Conservation (phyloP, 2,113 vertebrate genomes). For the Prinia subflava region DNA sequence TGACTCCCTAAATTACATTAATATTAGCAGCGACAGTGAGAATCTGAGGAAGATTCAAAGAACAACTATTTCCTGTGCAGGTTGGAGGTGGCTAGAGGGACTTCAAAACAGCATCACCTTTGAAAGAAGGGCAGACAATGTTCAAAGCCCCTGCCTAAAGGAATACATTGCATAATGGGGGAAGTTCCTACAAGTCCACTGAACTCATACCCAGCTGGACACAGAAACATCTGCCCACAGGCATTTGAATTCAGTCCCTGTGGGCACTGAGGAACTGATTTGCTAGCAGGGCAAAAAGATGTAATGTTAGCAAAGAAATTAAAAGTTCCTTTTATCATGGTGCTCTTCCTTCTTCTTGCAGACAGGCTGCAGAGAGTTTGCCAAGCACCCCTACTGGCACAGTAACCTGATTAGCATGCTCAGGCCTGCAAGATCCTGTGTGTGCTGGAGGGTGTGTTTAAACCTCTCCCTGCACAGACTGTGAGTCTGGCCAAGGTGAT, state of each 20-base stretch:
- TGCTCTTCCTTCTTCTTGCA: neutral
- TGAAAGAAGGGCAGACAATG: neutral
- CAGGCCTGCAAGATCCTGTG: neutral
- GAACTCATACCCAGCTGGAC: neutral
- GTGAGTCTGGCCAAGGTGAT: slow-evolving; percentile 25
- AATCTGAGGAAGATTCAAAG: neutral
- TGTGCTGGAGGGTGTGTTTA: neutral
- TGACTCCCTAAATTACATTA: neutral
- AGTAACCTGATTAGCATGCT: neutral
- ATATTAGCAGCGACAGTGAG: neutral
- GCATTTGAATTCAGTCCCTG: neutral
- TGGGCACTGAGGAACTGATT: neutral
- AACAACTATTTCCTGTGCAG: neutral
- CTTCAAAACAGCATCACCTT: neutral
- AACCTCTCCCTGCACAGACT: slow-evolving; percentile 3
- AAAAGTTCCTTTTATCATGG: neutral
- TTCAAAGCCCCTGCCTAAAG: neutral
- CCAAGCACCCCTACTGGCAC: neutral
- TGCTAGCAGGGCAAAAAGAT: neutral
- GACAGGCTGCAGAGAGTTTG: neutral
- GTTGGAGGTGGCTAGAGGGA: neutral
- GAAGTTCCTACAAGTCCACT: neutral
- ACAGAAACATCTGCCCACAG: neutral
- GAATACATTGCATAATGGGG: neutral
- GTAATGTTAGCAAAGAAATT: neutral